These are phyloP conservation scores for Monopis laevigella DNA, from an alignment of 2,888 invertebrate genomes.

Conservation along the genomic window DNA sequence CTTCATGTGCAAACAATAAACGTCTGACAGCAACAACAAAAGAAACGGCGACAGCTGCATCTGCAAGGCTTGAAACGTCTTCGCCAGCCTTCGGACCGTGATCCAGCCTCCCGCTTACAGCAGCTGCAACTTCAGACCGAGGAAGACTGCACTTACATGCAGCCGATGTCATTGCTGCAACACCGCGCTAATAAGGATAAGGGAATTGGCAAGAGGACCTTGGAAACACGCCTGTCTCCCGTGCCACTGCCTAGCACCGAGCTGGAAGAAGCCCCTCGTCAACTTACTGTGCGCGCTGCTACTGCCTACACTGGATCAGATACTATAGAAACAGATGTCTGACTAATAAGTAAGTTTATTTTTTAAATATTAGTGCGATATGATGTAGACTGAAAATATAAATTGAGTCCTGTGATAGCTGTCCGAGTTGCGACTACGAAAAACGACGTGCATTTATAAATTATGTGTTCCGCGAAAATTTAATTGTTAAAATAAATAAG, in stretches of 20 bases:
- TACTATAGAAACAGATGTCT: conserved; percentile 95
- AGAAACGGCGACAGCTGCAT: conserved; percentile 29
- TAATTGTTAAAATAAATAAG: no score
- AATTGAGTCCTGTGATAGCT: no score
- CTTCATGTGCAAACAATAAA: no score
- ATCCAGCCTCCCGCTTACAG: not conserved
- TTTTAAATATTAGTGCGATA: no score
- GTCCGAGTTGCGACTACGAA: no score
- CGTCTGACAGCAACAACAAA: conserved; percentile 8
- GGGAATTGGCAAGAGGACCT: no score
- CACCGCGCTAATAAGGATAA: no score
- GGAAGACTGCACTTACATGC: not conserved
- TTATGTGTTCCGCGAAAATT: no score
- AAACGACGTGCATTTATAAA: no score
- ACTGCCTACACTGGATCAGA: conserved; percentile 72
- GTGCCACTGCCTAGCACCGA: conserved; percentile 9
- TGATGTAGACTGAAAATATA: no score
- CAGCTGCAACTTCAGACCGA: not conserved
- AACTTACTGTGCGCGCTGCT: conserved; percentile 53
- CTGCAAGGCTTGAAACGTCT: conserved; percentile 39
- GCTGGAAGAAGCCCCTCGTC: conserved; percentile 26
- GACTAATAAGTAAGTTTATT: conserved; percentile 93
- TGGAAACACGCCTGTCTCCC: not conserved
- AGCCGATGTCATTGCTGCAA: not conserved
- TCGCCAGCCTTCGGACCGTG: not conserved